Percentiles rank a stretch among this genome's conserved stretches.
Conservation (phyloP, 2,113 vertebrate species). For the Craseonycteris thonglongyai region DNA sequence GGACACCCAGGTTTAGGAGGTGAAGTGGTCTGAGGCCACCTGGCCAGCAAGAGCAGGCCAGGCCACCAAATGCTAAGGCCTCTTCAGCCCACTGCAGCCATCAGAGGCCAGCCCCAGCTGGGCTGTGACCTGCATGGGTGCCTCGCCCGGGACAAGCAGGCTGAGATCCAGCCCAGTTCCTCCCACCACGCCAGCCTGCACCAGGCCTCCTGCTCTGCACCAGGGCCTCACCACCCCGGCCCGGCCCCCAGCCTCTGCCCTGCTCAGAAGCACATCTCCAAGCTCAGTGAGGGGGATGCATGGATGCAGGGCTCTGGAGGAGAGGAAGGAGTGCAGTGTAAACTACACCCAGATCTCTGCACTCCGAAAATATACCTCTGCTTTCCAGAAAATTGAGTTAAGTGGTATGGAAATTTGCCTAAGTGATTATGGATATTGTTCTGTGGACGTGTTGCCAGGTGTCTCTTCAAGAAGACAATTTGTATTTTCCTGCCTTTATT, state of each 20-base stretch:
- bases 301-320: background rate
- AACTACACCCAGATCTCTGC: background rate
- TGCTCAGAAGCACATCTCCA: background rate
- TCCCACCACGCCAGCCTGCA: background rate
- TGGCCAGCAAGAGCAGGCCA: no score
- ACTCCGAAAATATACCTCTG: background rate
- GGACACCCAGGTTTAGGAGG: background rate
- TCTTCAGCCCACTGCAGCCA: background rate
- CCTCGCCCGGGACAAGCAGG: fast-evolving
- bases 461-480: constrained; percentile 15
- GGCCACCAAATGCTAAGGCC: fast-evolving
- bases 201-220: background rate
- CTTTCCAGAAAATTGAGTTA: constrained; percentile 2
- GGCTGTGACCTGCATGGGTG: background rate
- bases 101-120: background rate
- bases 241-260: background rate
- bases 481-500: background rate
- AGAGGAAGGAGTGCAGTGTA: background rate
- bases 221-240: background rate
- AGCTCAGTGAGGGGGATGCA: background rate
- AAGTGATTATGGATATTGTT: constrained; percentile 31
- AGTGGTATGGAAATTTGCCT: background rate
- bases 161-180: background rate
- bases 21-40: background rate
- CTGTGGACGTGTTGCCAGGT: constrained; percentile 25